These are phyloP conservation scores for Zaprionus vittiger DNA, from an alignment of 1,140 invertebrate genomes.

Conservation along the genomic window DNA sequence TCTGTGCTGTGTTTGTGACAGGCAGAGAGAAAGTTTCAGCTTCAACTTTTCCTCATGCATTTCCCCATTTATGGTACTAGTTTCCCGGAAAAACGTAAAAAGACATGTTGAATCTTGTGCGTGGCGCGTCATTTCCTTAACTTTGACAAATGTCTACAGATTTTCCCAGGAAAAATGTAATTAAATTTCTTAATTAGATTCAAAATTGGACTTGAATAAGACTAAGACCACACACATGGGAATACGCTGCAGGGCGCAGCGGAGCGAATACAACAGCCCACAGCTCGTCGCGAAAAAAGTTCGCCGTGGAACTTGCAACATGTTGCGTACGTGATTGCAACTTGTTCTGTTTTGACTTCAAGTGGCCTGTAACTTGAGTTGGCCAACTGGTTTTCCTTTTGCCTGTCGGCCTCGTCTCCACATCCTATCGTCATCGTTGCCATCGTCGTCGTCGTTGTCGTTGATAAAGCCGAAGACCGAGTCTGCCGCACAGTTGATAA, in stretches of 20 bases:
- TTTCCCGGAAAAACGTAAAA: neutral
- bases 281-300: neutral
- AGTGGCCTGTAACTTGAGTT: constrained; percentile 45
- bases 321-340: constrained; percentile 60
- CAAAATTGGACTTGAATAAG: neutral
- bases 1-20: neutral
- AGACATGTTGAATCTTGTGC: neutral
- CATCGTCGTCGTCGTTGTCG: constrained; percentile 34
- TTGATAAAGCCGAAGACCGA: constrained; percentile 52
- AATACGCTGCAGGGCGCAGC: neutral
- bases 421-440: constrained; percentile 18
- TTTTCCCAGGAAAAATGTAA: constrained; percentile 1
- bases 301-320: constrained; percentile 36
- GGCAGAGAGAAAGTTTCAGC: neutral
- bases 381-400: constrained; percentile 25
- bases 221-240: neutral
- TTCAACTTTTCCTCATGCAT: neutral
- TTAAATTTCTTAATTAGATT: constrained; percentile 26
- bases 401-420: constrained; percentile 14
- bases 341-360: constrained; percentile 73
- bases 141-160: neutral
- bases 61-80: neutral
- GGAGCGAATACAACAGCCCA: neutral
- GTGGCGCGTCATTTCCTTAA: constrained; percentile 2
- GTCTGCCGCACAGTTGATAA: constrained; percentile 68